These are phyloP conservation scores for Fabriciana adippe DNA, from an alignment of 2,888 invertebrate species.

Conservation along the genomic window DNA sequence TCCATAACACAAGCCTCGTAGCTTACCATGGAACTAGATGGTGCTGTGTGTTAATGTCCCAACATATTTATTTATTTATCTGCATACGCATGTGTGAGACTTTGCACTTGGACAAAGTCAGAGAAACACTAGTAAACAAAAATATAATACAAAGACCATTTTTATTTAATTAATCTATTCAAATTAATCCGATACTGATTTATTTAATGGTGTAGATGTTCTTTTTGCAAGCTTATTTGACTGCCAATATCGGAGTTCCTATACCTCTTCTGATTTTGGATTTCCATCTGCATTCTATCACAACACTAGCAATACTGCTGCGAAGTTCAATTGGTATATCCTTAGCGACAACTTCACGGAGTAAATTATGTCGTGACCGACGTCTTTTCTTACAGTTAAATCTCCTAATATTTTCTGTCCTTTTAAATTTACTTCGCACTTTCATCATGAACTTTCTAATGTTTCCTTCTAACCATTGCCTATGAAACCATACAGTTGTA, in stretches of 20 bases:
- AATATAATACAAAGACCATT: too few relatives aligned
- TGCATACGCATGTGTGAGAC: too few relatives aligned
- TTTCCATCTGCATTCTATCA: constrained; percentile 54
- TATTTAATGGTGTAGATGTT: not conserved
- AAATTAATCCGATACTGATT: too few relatives aligned
- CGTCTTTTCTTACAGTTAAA: too few relatives aligned
- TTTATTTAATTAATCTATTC: too few relatives aligned
- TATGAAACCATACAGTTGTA: constrained; percentile 44
- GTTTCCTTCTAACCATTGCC: constrained; percentile 47
- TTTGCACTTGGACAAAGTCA: too few relatives aligned
- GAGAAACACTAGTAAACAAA: too few relatives aligned
- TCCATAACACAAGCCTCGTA: too few relatives aligned
- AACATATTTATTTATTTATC: too few relatives aligned
- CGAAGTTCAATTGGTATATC: constrained; percentile 63
- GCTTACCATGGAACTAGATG: too few relatives aligned
- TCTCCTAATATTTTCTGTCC: constrained; percentile 28
- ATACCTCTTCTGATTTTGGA: constrained; percentile 56
- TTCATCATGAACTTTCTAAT: constrained; percentile 39
- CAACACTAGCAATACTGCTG: constrained; percentile 58
- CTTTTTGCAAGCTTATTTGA: constrained; percentile 43
- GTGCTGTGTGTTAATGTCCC: too few relatives aligned
- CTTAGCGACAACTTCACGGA: constrained; percentile 62
- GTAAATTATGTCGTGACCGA: constrained; percentile 47
- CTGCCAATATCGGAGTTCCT: constrained; percentile 50
- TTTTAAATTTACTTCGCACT: constrained; percentile 40